Evolutionary conservation across 2,113 vertebrate species (phyloP).

Genomic region (Gasterosteus nipponicus): DNA sequence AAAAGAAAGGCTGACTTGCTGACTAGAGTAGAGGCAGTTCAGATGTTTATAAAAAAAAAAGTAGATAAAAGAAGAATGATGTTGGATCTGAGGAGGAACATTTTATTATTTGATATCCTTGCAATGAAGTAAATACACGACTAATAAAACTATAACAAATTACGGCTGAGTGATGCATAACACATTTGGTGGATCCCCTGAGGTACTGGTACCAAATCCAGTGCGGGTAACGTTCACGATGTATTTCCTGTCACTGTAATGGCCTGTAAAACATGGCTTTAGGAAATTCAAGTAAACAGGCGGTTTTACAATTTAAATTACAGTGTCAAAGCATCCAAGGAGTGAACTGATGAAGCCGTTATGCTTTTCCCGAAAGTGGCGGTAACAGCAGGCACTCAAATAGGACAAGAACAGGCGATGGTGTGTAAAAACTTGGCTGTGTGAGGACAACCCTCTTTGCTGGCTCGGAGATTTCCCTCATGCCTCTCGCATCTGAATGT

Average conservation of each 20-base stretch:
- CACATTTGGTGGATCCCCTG: neutral
- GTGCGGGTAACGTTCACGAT: neutral
- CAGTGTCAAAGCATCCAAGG: conserved; percentile 18
- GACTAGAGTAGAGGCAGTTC: conserved; percentile 28
- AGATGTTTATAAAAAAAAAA: conserved; percentile 33
- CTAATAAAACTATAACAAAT: conserved; percentile 14
- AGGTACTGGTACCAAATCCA: neutral
- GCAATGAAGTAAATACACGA: conserved; percentile 4
- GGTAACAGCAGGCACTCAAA: conserved; percentile 41
- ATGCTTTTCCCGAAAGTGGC: conserved; percentile 38
- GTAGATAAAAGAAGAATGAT: conserved; percentile 5
- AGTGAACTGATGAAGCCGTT: conserved; percentile 23
- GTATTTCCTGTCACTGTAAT: conserved; percentile 10
- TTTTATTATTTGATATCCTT: neutral
- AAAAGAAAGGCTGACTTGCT: conserved; percentile 12
- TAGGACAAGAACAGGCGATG: conserved; percentile 33
- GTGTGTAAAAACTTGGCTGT: conserved; percentile 53
- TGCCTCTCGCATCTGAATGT: conserved; percentile 18
- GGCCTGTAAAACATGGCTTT: conserved; percentile 11
- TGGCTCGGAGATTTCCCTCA: conserved; percentile 36
- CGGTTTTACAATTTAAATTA: conserved; percentile 41
- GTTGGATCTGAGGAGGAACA: neutral
- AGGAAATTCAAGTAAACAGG: neutral
- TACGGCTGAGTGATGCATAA: neutral
- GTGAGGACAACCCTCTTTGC: conserved; percentile 39